Evolutionary conservation across 2,888 invertebrate species (phyloP), one percentile per base, ranked within the genome.

Genomic region (Hirtodrosophila cameraria): DNA sequence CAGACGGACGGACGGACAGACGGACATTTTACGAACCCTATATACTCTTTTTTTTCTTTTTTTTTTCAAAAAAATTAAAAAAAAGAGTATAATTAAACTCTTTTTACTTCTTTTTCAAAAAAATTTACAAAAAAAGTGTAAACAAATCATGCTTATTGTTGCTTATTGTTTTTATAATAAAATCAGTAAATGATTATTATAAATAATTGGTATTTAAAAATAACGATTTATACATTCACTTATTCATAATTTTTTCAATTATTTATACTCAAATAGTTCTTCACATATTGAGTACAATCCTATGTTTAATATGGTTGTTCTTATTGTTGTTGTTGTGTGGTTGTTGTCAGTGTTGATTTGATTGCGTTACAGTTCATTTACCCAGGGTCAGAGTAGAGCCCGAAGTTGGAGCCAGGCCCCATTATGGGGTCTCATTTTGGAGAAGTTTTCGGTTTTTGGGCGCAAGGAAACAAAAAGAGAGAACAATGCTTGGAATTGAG

Each of bases 331-430:
- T 45, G 50, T 23, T 58, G 35, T 57, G 65, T 30, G 13, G 48
- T 55, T 62, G 60, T 45, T 74, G 60, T 52, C 66, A 68, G 79
- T 65, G 81, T 81, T 84, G 85, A 82, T 82, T 82, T 86, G 86
- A 82, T 82, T 82, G 81, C 81, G 75, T 81, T 86, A 86, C 82
- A 82, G 82, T 82, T 82, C 82, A 82, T 82, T 86, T 82, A 82
- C 85, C 86, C 86, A 64, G 50, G 30, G 25, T 45, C 25, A 41
- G 30, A 11, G n/a, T n/a, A 38, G 15, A 18, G 16, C 28, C 38
- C 42, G 15, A n/a, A 23, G 35, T n/a, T 13, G 57, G 8, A 25
- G 55, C 25, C 11, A 18, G 18, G 35, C 18, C 53, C 36, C 84
- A 84, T 77, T 75, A 74, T 81, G 78, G 81, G 84, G 78, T 77